phyloP scores from a whole-genome alignment of 1,140 invertebrate species.

The Colletes latitarsis region DNA sequence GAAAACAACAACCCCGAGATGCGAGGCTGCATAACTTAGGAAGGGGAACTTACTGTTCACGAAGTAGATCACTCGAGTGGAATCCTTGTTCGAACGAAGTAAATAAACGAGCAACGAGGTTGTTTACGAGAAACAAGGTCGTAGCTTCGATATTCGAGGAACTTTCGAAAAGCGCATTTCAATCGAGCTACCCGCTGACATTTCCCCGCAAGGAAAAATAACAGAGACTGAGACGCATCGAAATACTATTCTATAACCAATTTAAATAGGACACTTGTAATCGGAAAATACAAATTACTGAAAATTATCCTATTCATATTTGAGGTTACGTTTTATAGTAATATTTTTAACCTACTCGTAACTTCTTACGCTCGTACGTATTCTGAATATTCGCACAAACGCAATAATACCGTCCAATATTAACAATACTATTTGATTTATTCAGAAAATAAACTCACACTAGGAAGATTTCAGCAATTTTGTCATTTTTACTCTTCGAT shows the following conservation, averaged over 20 bases:
- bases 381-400: no score
- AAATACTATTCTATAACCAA: no score
- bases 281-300: background rate
- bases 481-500: no score
- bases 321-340: no score
- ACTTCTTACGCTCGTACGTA: no score
- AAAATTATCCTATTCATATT: no score
- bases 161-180: conserved; percentile 25
- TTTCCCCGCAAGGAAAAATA: background rate
- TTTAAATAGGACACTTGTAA: background rate
- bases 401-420: no score
- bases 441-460: no score
- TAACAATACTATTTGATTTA: no score
- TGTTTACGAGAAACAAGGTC: conserved; percentile 62
- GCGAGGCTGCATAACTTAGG: conserved; percentile 43
- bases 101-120: conserved; percentile 58
- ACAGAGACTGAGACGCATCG: background rate
- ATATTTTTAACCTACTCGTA: no score
- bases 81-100: conserved; percentile 45
- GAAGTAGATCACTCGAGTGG: conserved; percentile 52
- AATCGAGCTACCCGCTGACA: background rate
- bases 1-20: conserved; percentile 44
- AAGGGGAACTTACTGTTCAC: conserved; percentile 27
- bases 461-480: no score
- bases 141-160: conserved; percentile 36